A percentile compares a stretch with the other conserved stretches of the same genome.
Evolutionary conservation across 92 coral and sea anemone species (phyloP).

Genomic region (Paragorgia papillata): DNA sequence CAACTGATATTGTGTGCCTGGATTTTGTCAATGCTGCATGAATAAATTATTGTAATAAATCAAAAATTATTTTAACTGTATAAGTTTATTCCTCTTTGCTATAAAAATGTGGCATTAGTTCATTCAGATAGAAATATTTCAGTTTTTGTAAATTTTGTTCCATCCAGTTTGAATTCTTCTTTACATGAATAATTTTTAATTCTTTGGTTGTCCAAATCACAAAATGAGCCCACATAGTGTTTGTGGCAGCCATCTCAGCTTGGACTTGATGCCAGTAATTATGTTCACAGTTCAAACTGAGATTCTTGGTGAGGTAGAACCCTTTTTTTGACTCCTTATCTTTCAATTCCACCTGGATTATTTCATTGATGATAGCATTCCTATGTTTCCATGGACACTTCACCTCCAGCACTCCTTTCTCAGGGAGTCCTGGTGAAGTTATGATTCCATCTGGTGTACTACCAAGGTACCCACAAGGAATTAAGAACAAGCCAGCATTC

Average conservation of each 20-base stretch:
- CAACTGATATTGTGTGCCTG: too few species aligned
- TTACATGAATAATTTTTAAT: slow-evolving; percentile 31
- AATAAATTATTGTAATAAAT: too few species aligned
- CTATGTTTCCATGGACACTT: too few species aligned
- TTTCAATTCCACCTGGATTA: too few species aligned
- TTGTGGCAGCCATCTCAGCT: slow-evolving; percentile 38
- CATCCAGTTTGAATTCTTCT: slow-evolving; percentile 8
- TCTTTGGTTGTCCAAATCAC: slow-evolving; percentile 47
- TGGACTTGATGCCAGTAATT: slow-evolving; percentile 45
- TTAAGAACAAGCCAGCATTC: slow-evolving; percentile 16
- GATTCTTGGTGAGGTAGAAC: slow-evolving; percentile 23
- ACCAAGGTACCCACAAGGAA: slow-evolving; percentile 48
- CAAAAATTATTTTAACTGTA: too few species aligned
- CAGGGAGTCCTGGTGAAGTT: too few species aligned
- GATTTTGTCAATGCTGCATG: too few species aligned
- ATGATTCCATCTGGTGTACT: slow-evolving; percentile 47
- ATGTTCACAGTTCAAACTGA: too few species aligned
- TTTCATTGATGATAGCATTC: too few species aligned
- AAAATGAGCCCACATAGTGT: slow-evolving; percentile 47
- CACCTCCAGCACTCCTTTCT: too few species aligned
- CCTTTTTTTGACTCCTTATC: too few species aligned
- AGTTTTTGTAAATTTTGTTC: slow-evolving; percentile 33
- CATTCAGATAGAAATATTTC: slow-evolving; percentile 31
- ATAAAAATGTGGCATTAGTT: slow-evolving; percentile 48
- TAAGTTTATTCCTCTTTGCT: too few species aligned